Evolutionary conservation across 2,888 invertebrate species (phyloP).

Genomic region (Caenorhabditis parvicauda): DNA sequence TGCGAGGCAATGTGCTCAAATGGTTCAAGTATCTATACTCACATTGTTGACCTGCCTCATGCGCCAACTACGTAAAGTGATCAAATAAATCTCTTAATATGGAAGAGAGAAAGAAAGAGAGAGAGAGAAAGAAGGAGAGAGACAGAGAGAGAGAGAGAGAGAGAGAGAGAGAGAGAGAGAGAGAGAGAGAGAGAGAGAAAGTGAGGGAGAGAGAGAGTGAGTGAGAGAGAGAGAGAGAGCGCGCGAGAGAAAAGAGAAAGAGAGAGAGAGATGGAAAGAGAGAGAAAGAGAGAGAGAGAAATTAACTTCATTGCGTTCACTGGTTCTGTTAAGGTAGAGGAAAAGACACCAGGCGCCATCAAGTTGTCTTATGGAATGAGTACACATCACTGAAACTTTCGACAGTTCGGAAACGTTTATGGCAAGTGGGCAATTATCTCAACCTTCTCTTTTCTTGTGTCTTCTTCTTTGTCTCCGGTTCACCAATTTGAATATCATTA

Average conservation of each 20-base stretch:
- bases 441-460: too few species aligned
- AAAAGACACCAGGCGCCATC: background rate
- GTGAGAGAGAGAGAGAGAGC: conserved; percentile 10
- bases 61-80: too few species aligned
- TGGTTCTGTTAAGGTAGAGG: background rate
- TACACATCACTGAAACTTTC: background rate
- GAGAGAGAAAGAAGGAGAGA: conserved; percentile 8
- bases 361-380: background rate
- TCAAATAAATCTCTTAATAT: background rate
- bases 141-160: background rate
- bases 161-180: conserved; percentile 1
- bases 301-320: conserved; percentile 14
- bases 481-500: background rate
- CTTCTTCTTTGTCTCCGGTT: too few species aligned
- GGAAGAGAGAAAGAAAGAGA: conserved; percentile 6
- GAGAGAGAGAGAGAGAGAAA: conserved; percentile 15
- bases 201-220: conserved; percentile 7
- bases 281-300: conserved; percentile 1
- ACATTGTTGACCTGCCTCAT: too few species aligned
- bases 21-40: too few species aligned
- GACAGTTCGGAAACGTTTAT: background rate
- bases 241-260: conserved; percentile 10
- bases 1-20: too few species aligned
- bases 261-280: conserved; percentile 11
- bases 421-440: too few species aligned